phyloP scores from a whole-genome alignment of 2,888 invertebrate genomes.

The Orthosia gothica region DNA sequence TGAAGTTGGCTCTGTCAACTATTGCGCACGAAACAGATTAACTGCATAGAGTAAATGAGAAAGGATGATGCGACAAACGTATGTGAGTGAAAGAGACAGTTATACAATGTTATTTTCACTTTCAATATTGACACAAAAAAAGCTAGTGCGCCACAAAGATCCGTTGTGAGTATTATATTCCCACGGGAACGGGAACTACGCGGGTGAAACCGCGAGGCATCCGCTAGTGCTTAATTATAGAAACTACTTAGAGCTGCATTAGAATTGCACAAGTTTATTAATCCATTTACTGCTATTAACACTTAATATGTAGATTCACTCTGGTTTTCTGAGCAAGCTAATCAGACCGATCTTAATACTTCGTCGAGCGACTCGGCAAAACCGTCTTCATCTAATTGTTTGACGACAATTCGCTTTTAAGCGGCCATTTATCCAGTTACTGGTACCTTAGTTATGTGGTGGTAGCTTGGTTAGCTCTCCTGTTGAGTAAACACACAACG shows the following conservation, averaged over 20 bases:
- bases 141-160: too few relatives aligned
- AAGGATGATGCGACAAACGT: too few relatives aligned
- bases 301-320: slow-evolving; percentile 30
- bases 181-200: too few relatives aligned
- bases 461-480: slow-evolving; percentile 8
- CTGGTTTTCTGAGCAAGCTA: slow-evolving; percentile 35
- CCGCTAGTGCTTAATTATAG: not conserved
- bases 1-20: too few relatives aligned
- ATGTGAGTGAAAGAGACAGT: too few relatives aligned
- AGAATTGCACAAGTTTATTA: slow-evolving; percentile 6
- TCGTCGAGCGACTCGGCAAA: slow-evolving; percentile 14
- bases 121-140: too few relatives aligned
- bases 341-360: slow-evolving; percentile 38
- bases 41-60: too few relatives aligned
- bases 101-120: too few relatives aligned
- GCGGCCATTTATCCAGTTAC: slow-evolving; percentile 36
- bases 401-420: slow-evolving; percentile 38
- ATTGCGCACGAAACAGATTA: too few relatives aligned
- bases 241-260: not conserved
- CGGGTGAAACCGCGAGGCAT: too few relatives aligned
- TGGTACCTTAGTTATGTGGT: not conserved
- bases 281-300: slow-evolving; percentile 22
- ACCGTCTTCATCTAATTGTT: slow-evolving; percentile 28
- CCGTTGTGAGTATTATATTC: too few relatives aligned
- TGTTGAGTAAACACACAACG: slow-evolving; percentile 9